phyloP scores from a whole-genome alignment of 2,113 vertebrate species.

The Apeltes quadracus region DNA sequence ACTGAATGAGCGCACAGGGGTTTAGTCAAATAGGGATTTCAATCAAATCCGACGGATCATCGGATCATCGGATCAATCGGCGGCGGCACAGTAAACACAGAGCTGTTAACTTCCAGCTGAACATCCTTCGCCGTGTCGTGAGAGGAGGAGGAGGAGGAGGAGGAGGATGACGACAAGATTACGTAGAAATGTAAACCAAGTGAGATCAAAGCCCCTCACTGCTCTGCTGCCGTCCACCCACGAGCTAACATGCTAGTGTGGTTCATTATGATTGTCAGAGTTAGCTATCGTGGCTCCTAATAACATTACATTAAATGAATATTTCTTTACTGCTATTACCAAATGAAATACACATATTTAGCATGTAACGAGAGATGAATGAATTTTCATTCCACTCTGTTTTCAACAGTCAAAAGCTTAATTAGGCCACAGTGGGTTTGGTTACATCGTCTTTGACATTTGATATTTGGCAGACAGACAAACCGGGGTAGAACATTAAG shows the following conservation, averaged over 20 bases:
- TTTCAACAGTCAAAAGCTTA: background rate
- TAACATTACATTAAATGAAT: background rate
- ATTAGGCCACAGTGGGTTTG: background rate
- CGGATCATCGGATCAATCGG: background rate
- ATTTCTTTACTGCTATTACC: too few species aligned
- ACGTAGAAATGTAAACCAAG: background rate
- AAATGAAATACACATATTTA: background rate
- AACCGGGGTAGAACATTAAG: too few species aligned
- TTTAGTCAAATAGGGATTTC: background rate
- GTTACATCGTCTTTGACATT: constrained; percentile 6
- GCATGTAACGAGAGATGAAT: background rate
- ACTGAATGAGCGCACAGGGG: background rate
- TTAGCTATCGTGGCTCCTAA: background rate
- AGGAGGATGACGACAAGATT: background rate
- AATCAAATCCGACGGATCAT: background rate
- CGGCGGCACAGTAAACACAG: background rate
- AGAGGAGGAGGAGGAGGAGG: too few species aligned
- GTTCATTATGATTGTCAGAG: background rate
- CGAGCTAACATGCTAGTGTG: background rate
- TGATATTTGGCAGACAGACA: background rate
- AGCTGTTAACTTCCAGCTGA: background rate
- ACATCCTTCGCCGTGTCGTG: background rate
- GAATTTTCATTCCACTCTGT: background rate
- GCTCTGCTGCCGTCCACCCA: background rate
- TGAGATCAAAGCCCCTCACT: background rate